These are phyloP conservation scores for Rhinolophus ferrumequinum DNA, from an alignment of 2,113 vertebrate genomes.

Conservation along the genomic window DNA sequence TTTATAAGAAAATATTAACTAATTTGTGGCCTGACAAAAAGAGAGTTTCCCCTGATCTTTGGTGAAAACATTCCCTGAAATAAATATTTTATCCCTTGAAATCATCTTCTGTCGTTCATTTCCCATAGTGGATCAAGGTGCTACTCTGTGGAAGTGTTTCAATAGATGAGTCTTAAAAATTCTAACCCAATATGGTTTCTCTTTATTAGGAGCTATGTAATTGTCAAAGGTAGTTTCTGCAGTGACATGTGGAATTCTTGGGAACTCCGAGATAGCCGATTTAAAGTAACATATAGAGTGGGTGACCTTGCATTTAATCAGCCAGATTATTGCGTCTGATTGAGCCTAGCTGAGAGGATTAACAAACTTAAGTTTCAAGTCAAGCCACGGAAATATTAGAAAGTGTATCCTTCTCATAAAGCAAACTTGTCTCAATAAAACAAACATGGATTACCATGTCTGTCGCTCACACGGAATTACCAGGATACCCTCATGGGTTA, in stretches of 20 bases:
- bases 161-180: neutral
- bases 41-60: neutral
- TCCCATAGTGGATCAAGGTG: neutral
- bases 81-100: neutral
- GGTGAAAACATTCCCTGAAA: neutral
- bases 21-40: neutral
- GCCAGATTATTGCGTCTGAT: slow-evolving; percentile 25
- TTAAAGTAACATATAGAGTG: slow-evolving; percentile 10
- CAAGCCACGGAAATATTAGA: slow-evolving; percentile 62
- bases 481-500: neutral
- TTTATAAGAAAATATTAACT: slow-evolving; percentile 6
- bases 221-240: neutral
- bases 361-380: slow-evolving; percentile 54
- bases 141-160: neutral
- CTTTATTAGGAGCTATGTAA: neutral
- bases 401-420: slow-evolving; percentile 24
- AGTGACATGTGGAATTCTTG: neutral
- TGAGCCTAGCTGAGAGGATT: slow-evolving; percentile 40
- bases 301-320: slow-evolving; percentile 21
- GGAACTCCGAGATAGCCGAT: neutral
- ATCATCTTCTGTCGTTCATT: neutral
- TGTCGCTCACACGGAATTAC: slow-evolving; percentile 27
- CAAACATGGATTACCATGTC: neutral
- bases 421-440: slow-evolving; percentile 40
- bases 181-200: neutral